These are phyloP conservation scores for Clamator glandarius DNA, from an alignment of 2,797 vertebrate genomes.

Conservation along the genomic window DNA sequence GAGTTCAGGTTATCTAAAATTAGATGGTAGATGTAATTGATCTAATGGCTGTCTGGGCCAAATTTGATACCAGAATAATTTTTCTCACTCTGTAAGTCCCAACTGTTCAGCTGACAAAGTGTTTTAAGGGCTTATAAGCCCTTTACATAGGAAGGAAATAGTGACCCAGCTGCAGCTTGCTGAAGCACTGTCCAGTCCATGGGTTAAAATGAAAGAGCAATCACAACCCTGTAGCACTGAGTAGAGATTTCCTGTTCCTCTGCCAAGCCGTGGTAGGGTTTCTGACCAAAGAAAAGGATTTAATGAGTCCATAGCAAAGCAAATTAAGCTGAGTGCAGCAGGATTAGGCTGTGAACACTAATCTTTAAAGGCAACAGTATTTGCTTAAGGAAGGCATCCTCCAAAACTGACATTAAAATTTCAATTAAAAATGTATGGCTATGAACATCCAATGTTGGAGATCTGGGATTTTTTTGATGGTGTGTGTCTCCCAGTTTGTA, in stretches of 20 bases:
- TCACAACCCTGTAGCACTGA: background rate
- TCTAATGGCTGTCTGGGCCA: background rate
- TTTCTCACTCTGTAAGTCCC: background rate
- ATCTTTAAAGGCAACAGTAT: conserved; percentile 70
- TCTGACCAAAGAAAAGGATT: conserved; percentile 74
- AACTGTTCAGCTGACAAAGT: background rate
- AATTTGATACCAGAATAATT: background rate
- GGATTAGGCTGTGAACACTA: conserved; percentile 73
- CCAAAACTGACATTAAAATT: conserved; percentile 26
- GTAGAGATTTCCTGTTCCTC: conserved; percentile 60
- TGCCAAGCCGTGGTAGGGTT: conserved; percentile 74
- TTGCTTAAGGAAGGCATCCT: conserved; percentile 52
- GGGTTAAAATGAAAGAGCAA: conserved; percentile 37
- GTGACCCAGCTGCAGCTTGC: background rate
- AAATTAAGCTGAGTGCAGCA: conserved; percentile 74
- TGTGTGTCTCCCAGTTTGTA: background rate
- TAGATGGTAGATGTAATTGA: background rate
- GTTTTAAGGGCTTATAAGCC: background rate
- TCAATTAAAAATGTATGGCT: background rate
- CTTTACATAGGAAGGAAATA: background rate
- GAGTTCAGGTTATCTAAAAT: background rate
- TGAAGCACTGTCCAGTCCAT: background rate
- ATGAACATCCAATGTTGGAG: background rate
- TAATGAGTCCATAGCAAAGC: conserved; percentile 79
- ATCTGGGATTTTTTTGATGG: accelerated